These are phyloP conservation scores for Elgaria multicarinata DNA, from an alignment of 2,113 vertebrate species.

Conservation along the genomic window DNA sequence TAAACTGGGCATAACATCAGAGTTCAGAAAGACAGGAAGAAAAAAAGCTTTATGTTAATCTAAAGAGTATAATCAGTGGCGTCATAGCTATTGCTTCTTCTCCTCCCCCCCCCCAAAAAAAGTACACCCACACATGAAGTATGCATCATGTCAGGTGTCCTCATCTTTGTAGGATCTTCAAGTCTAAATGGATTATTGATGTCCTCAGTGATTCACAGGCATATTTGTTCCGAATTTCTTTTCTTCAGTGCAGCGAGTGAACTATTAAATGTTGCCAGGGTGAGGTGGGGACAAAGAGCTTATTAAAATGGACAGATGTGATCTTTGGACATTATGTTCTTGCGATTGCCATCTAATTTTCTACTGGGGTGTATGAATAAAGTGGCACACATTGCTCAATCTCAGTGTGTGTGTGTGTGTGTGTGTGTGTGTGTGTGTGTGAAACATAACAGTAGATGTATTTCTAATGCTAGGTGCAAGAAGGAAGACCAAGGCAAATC, in stretches of 20 bases:
- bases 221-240: conserved; percentile 21
- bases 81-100: neutral
- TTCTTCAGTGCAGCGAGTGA: neutral
- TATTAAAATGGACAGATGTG: neutral
- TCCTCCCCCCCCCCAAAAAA: no score
- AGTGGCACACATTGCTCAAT: neutral
- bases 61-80: conserved; percentile 12
- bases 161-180: neutral
- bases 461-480: neutral
- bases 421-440: neutral
- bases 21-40: neutral
- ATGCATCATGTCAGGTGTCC: conserved; percentile 31
- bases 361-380: neutral
- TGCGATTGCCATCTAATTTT: neutral
- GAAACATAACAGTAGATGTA: neutral
- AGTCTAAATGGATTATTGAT: conserved; percentile 6
- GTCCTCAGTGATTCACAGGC: conserved; percentile 18
- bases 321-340: neutral
- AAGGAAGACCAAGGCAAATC: neutral
- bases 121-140: neutral
- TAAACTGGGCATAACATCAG: neutral
- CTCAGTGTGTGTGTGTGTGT: neutral
- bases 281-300: neutral
- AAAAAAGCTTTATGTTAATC: neutral
- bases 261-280: conserved; percentile 15